Conservation (phyloP, 2,113 vertebrate species). For the Oenanthe oenanthe region DNA sequence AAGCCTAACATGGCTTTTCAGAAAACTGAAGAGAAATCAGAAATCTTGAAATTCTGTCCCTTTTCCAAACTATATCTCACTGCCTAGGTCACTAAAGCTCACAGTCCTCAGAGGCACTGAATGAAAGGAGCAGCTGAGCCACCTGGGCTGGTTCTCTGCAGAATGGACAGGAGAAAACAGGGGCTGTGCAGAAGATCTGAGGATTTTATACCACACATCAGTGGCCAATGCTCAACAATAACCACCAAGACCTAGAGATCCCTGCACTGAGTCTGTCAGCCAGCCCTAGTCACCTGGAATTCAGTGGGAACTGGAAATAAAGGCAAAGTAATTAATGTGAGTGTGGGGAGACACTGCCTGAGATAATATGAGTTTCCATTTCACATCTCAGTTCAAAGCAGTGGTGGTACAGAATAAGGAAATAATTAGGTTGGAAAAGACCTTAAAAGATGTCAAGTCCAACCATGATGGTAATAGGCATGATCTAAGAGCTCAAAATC, state of each 20-base stretch:
- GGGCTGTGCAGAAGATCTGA: neutral
- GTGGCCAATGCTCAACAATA: neutral
- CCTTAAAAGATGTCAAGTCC: neutral
- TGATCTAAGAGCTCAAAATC: neutral
- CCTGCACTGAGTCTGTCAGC: neutral
- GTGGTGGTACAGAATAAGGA: neutral
- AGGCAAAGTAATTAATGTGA: neutral
- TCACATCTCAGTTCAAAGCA: neutral
- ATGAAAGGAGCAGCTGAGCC: neutral
- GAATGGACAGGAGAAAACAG: neutral
- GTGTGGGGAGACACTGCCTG: neutral
- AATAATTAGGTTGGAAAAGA: neutral
- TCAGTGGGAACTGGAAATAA: neutral
- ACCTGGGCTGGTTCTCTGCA: neutral
- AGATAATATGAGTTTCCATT: neutral
- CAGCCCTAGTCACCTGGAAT: neutral
- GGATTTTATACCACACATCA: neutral
- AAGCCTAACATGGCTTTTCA: neutral
- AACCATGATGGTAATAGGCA: neutral
- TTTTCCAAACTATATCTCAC: neutral
- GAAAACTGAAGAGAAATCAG: neutral
- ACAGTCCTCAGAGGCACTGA: rapidly evolving
- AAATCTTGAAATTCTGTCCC: neutral
- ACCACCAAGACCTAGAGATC: neutral
- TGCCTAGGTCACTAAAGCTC: neutral